Conservation (phyloP, 2,797 vertebrate genomes). For the Austrolebias charrua region DNA sequence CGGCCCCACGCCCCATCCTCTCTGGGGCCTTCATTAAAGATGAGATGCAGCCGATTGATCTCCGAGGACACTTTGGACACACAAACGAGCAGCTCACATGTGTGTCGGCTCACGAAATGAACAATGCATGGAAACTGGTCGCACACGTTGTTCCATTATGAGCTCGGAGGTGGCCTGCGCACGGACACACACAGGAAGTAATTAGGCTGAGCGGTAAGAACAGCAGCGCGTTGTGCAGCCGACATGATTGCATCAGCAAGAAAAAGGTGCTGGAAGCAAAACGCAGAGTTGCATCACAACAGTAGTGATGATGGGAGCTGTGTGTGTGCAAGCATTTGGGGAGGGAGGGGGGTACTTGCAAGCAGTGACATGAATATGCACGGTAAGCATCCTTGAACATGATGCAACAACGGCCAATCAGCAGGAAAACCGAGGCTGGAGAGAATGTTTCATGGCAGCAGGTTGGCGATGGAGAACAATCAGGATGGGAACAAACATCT, state of each 20-base stretch:
- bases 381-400: conserved; percentile 44
- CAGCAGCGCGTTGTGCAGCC: conserved; percentile 40
- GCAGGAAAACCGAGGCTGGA: conserved; percentile 22
- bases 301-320: conserved; percentile 12
- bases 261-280: conserved; percentile 37
- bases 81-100: conserved; percentile 39
- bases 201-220: conserved; percentile 61
- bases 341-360: conserved; percentile 41
- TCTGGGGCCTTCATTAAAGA: conserved; percentile 75
- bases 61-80: conserved; percentile 72
- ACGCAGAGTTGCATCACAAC: conserved; percentile 59
- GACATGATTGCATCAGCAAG: conserved; percentile 59
- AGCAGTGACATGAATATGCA: conserved; percentile 59
- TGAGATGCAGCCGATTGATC: conserved; percentile 67
- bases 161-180: conserved; percentile 9
- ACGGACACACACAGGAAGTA: conserved; percentile 58
- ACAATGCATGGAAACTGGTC: conserved; percentile 29
- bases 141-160: conserved; percentile 23
- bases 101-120: conserved; percentile 36
- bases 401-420: conserved; percentile 47
- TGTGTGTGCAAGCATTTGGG: neutral
- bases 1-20: conserved; percentile 41
- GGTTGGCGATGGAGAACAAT: neutral
- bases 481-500: neutral
- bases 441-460: neutral